Evolutionary conservation across 2,797 vertebrate genomes (phyloP).

Genomic region (Esox lucius): DNA sequence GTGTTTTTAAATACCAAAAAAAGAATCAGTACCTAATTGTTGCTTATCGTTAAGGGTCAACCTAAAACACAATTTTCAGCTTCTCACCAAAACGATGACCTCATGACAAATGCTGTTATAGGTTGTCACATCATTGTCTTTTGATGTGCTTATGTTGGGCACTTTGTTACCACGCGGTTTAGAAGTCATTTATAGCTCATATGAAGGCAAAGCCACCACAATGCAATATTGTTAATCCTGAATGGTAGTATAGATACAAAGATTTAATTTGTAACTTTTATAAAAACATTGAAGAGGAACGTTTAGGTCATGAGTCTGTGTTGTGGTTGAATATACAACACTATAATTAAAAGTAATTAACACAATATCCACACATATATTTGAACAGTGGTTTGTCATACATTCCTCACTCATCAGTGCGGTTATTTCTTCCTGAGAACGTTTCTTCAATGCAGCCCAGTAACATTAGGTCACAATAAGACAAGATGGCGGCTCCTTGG

Average conservation of each 20-base stretch:
- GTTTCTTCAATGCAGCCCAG: conserved; percentile 31
- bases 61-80: conserved; percentile 41
- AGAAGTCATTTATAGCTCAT: conserved; percentile 3
- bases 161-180: conserved; percentile 22
- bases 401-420: conserved; percentile 68
- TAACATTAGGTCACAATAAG: conserved; percentile 40
- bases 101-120: conserved; percentile 24
- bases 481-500: conserved; percentile 43
- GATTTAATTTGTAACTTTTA: not conserved
- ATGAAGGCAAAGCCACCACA: conserved; percentile 9
- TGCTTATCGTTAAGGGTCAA: conserved; percentile 22
- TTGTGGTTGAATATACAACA: conserved; percentile 7
- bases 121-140: conserved; percentile 28
- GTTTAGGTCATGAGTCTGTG: not conserved
- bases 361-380: conserved; percentile 36
- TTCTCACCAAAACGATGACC: conserved; percentile 62
- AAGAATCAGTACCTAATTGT: conserved; percentile 39
- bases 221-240: not conserved
- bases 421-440: conserved; percentile 58
- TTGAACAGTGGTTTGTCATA: conserved; percentile 44
- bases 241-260: conserved; percentile 27
- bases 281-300: not conserved
- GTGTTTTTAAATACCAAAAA: conserved; percentile 70
- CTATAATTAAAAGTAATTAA: conserved; percentile 27
- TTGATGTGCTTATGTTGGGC: conserved; percentile 44